A percentile compares a stretch with the other conserved stretches of the same genome.
Conservation (phyloP, 2,888 invertebrate genomes). For the Drosophila atripex region DNA sequence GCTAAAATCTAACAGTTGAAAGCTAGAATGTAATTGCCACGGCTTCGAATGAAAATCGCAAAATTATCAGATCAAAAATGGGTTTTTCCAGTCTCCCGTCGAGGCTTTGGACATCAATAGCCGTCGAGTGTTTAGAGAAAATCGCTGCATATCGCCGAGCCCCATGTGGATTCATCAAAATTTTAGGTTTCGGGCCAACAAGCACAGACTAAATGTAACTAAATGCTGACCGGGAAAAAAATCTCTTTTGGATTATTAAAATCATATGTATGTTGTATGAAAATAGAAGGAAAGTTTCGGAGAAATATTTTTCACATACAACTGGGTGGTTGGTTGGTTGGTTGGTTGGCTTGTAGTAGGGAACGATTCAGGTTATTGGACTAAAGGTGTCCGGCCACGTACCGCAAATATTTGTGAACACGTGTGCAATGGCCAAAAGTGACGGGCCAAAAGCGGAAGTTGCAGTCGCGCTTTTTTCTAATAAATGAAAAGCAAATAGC, state of each 20-base stretch:
- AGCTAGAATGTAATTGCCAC: conserved; percentile 70
- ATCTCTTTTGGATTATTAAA: conserved; percentile 61
- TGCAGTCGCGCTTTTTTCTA: conserved; percentile 53
- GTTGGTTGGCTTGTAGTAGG: not conserved
- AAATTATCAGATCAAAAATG: conserved; percentile 60
- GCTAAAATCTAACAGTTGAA: conserved; percentile 21
- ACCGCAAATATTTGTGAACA: conserved; percentile 77
- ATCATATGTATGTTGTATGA: conserved; percentile 39
- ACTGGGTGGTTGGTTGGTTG: not conserved
- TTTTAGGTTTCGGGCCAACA: conserved; percentile 28
- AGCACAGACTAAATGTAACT: conserved; percentile 41
- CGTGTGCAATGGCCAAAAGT: conserved; percentile 75
- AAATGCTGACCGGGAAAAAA: conserved; percentile 41
- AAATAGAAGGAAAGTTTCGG: conserved; percentile 39
- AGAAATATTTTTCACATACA: conserved; percentile 54
- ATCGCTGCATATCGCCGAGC: conserved; percentile 45
- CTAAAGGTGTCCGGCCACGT: conserved; percentile 70
- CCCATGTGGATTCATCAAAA: conserved; percentile 58
- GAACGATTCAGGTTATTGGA: conserved; percentile 21
- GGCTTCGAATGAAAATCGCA: conserved; percentile 62
- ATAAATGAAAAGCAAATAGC: conserved; percentile 76
- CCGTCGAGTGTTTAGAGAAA: conserved; percentile 54
- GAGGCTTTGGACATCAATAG: not conserved
- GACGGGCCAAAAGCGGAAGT: conserved; percentile 55
- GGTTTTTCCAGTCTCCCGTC: conserved; percentile 20